Percentiles rank a stretch among this genome's conserved stretches.
Evolutionary conservation across 2,888 invertebrate genomes (phyloP).

Genomic region (Leptogaster cylindrica): DNA sequence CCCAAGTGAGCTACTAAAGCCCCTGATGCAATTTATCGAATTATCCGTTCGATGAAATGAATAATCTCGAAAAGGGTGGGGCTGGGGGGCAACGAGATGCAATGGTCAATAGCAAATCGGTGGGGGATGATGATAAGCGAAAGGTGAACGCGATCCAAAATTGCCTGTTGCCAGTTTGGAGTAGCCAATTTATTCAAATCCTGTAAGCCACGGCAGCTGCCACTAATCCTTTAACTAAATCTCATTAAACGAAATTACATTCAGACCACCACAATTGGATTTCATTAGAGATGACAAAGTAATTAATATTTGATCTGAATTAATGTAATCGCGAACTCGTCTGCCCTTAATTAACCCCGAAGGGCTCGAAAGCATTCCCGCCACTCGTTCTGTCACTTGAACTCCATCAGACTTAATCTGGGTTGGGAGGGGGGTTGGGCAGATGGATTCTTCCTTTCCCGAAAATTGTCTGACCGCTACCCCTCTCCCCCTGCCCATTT

Average conservation of each 20-base stretch:
- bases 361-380: not conserved
- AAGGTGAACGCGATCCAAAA: too few relatives aligned
- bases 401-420: slow-evolving; percentile 23
- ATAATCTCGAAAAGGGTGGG: too few relatives aligned
- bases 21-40: too few relatives aligned
- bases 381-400: not conserved
- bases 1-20: too few relatives aligned
- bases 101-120: too few relatives aligned
- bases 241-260: slow-evolving; percentile 34
- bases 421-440: not conserved
- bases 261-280: slow-evolving; percentile 15
- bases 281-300: slow-evolving; percentile 40
- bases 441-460: not conserved
- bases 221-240: slow-evolving; percentile 15
- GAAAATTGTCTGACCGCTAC: not conserved
- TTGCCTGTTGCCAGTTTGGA: too few relatives aligned
- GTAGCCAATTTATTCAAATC: too few relatives aligned
- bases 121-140: too few relatives aligned
- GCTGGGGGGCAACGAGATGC: too few relatives aligned
- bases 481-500: not conserved
- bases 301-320: slow-evolving; percentile 40
- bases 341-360: slow-evolving; percentile 36
- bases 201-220: too few relatives aligned
- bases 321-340: slow-evolving; percentile 21
- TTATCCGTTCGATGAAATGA: too few relatives aligned